These are phyloP conservation scores for Leptura quadrifasciata DNA, from an alignment of 2,888 invertebrate species.

Conservation along the genomic window DNA sequence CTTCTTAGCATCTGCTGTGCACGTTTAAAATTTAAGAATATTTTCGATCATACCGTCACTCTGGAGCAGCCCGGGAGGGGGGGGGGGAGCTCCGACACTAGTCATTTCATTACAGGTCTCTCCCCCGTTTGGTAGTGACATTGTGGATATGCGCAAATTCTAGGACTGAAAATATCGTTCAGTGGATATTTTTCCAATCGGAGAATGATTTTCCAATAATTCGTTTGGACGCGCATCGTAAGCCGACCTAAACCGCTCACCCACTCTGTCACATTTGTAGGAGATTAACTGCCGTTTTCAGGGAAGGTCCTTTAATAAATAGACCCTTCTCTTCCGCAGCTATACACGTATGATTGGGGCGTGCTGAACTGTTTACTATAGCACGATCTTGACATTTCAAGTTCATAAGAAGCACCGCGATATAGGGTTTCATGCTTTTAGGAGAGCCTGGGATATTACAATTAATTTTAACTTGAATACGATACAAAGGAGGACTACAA, in stretches of 20 bases:
- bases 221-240: background rate
- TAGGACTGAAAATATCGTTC: background rate
- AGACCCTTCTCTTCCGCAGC: conserved; percentile 16
- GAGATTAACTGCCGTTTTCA: conserved; percentile 29
- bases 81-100: too few species aligned
- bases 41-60: too few species aligned
- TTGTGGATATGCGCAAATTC: too few species aligned
- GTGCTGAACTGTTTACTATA: conserved; percentile 23
- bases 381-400: conserved; percentile 16
- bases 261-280: conserved; percentile 24
- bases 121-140: too few species aligned
- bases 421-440: background rate
- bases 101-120: too few species aligned
- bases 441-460: conserved; percentile 8
- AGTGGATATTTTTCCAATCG: background rate
- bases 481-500: conserved; percentile 6
- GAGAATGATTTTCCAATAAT: background rate
- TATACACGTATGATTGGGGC: conserved; percentile 8
- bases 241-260: conserved; percentile 11
- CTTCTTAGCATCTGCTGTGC: too few species aligned
- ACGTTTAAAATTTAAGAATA: too few species aligned
- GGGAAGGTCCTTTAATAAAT: conserved; percentile 24
- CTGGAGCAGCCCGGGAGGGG: too few species aligned
- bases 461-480: conserved; percentile 17
- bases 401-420: background rate